Conservation (phyloP, 1,140 invertebrate species). For the Nasonia longicornis region DNA sequence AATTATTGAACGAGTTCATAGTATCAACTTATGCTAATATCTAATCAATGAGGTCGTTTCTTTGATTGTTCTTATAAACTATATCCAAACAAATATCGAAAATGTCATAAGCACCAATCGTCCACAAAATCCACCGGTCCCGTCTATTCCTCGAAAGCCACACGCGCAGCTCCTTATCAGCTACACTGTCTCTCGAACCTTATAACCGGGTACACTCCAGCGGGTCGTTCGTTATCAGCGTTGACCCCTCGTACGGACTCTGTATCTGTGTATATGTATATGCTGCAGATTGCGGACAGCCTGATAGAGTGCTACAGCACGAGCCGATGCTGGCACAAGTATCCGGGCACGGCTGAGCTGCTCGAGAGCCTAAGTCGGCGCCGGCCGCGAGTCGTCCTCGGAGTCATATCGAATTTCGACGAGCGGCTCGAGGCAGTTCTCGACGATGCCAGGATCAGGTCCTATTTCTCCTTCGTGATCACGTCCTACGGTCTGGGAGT, state of each 20-base stretch:
- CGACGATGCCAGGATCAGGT: conserved; percentile 72
- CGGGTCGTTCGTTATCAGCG: background rate
- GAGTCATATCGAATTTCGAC: conserved; percentile 92
- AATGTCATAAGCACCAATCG: too few relatives aligned
- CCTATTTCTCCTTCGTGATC: conserved; percentile 85
- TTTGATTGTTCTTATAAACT: too few relatives aligned
- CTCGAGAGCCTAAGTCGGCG: conserved; percentile 72
- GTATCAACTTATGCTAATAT: too few relatives aligned
- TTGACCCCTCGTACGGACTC: background rate
- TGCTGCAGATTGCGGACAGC: conserved; percentile 58
- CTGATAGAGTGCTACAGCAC: conserved; percentile 74
- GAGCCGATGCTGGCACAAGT: conserved; percentile 77
- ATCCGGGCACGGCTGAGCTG: conserved; percentile 74
- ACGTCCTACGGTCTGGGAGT: conserved; percentile 80
- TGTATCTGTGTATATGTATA: conserved; percentile 37
- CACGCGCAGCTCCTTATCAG: background rate
- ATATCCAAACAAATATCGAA: too few relatives aligned
- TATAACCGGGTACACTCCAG: background rate
- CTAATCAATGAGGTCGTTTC: too few relatives aligned
- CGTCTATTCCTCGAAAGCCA: background rate
- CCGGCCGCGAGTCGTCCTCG: conserved; percentile 71
- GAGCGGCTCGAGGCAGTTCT: conserved; percentile 80
- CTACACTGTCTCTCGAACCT: background rate
- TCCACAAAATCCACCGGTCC: too few relatives aligned
- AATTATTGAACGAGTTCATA: too few relatives aligned